A percentile compares a stretch with the other conserved stretches of the same genome.
Conservation (phyloP, 2,888 invertebrate species). For the Aporophyla lueneburgensis region DNA sequence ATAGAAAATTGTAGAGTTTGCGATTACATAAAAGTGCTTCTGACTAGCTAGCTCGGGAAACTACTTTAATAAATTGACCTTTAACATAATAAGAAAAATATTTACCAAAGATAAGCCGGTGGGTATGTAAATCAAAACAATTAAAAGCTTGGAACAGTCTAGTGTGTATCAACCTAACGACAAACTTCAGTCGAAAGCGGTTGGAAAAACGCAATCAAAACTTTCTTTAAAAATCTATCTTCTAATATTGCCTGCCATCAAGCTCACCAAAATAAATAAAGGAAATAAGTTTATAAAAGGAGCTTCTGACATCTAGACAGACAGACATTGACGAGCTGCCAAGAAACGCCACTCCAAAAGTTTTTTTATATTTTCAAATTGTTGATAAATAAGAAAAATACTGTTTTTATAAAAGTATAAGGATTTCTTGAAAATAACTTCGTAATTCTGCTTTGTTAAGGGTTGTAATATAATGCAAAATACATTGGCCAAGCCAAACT, state of each 20-base stretch:
- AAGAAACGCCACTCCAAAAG: neutral
- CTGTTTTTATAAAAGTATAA: too few species aligned
- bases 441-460: neutral
- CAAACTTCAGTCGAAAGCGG: neutral
- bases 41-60: neutral
- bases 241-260: neutral
- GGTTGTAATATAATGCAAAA: neutral
- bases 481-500: too few species aligned
- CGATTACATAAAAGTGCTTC: conserved; percentile 1
- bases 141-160: neutral
- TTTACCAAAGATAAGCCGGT: neutral
- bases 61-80: neutral
- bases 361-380: neutral
- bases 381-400: neutral
- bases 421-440: neutral
- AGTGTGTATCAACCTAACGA: neutral
- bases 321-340: conserved; percentile 11
- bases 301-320: neutral
- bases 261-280: neutral
- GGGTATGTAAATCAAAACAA: too few species aligned
- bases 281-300: neutral
- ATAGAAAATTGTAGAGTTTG: conserved; percentile 1
- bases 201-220: neutral
- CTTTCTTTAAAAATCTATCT: too few species aligned
- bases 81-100: neutral